Conservation (phyloP, 2,888 invertebrate genomes). For the Pandemis corylana region DNA sequence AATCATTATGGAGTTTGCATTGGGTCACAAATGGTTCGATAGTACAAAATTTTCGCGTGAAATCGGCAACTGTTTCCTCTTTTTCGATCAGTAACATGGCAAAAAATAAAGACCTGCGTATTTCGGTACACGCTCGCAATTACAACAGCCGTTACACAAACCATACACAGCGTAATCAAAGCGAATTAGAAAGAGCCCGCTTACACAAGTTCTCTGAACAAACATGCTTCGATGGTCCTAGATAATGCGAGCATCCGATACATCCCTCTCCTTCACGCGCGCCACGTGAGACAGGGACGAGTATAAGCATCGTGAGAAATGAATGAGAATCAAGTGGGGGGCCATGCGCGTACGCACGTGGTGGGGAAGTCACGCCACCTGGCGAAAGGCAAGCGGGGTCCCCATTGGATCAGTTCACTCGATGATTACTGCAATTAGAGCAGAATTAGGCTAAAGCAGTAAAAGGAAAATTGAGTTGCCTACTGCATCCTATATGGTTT, state of each 20-base stretch:
- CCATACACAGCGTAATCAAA: constrained; percentile 28
- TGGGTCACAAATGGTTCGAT: neutral
- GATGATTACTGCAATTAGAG: constrained; percentile 31
- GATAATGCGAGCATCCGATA: constrained; percentile 27
- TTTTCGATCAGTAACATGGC: neutral
- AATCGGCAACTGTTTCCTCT: neutral
- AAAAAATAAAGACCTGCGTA: neutral
- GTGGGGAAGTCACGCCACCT: constrained; percentile 51
- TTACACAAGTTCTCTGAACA: constrained; percentile 31
- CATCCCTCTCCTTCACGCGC: constrained; percentile 14
- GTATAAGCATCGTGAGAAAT: constrained; percentile 13
- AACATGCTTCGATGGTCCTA: constrained; percentile 26
- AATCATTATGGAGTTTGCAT: no score
- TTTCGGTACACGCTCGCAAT: constrained; percentile 17
- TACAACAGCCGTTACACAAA: constrained; percentile 23
- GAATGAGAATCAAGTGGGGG: constrained; percentile 32
- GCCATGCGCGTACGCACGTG: constrained; percentile 43
- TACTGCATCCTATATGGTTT: neutral
- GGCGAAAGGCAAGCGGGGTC: constrained; percentile 47
- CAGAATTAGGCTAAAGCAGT: constrained; percentile 26
- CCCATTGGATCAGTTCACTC: constrained; percentile 20
- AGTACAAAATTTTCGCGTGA: neutral
- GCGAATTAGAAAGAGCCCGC: constrained; percentile 36
- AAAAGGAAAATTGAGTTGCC: constrained; percentile 11
- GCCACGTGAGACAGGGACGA: constrained; percentile 18